phyloP scores from a whole-genome alignment of 2,797 vertebrate species.

The Chaetophractus vellerosus region DNA sequence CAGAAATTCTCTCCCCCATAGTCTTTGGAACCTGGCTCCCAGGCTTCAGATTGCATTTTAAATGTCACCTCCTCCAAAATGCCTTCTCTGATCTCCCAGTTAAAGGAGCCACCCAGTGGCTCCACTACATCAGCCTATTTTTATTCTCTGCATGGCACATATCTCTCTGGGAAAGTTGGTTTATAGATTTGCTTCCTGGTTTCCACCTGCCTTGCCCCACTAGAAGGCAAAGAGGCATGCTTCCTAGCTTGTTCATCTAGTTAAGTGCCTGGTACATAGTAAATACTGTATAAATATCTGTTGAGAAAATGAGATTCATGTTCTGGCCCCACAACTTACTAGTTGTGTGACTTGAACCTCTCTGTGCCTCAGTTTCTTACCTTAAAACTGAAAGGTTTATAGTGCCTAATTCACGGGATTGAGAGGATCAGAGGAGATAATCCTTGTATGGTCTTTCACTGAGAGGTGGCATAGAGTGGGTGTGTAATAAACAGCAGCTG shows the following conservation, averaged over 20 bases:
- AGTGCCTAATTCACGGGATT: neutral
- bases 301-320: neutral
- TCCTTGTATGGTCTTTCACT: neutral
- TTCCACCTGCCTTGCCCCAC: neutral
- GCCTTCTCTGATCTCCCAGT: neutral
- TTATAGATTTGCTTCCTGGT: neutral
- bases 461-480: neutral
- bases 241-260: neutral
- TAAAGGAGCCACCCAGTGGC: neutral
- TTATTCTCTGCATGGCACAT: neutral
- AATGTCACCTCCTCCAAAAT: neutral
- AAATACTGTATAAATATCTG: neutral
- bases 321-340: neutral
- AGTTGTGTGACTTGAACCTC: neutral
- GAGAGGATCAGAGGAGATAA: neutral
- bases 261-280: neutral
- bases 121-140: neutral
- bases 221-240: neutral
- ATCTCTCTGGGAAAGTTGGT: neutral
- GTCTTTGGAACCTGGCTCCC: neutral
- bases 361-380: neutral
- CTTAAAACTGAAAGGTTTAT: slow-evolving; percentile 25
- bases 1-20: neutral
- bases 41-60: neutral
- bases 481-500: neutral